phyloP scores from a whole-genome alignment of 1,140 invertebrate genomes.

The Littorina saxatilis region DNA sequence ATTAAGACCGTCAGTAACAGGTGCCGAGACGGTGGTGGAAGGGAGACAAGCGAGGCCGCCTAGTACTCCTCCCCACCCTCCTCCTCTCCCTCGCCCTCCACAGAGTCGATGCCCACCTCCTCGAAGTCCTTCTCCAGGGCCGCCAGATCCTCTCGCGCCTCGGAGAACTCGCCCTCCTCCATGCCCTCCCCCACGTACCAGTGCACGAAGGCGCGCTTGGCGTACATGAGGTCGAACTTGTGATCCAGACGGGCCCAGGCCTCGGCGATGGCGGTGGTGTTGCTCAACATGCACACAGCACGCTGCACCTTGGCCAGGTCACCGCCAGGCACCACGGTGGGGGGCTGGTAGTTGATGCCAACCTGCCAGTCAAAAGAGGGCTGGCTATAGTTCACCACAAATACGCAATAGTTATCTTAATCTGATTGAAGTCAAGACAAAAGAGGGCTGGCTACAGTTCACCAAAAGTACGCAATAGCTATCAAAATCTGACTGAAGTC shows the following conservation, averaged over 20 bases:
- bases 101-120: conserved; percentile 85
- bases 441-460: neutral
- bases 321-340: conserved; percentile 49
- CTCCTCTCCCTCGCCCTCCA: conserved; percentile 77
- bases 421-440: neutral
- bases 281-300: conserved; percentile 34
- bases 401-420: neutral
- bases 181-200: conserved; percentile 79
- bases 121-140: conserved; percentile 84
- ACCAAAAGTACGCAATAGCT: neutral
- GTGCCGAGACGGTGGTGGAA: no score
- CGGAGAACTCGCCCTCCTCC: conserved; percentile 81
- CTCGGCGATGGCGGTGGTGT: conserved; percentile 32
- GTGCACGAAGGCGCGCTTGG: conserved; percentile 62
- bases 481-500: neutral
- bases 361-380: neutral
- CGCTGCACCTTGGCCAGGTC: conserved; percentile 60
- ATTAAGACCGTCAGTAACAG: no score
- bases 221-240: conserved; percentile 38
- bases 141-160: conserved; percentile 85
- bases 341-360: conserved; percentile 36
- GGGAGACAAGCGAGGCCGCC: neutral
- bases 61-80: conserved; percentile 73
- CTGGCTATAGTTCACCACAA: neutral
- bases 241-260: conserved; percentile 34